Evolutionary conservation across 2,113 vertebrate genomes (phyloP).

Genomic region (Ptyas mucosa): DNA sequence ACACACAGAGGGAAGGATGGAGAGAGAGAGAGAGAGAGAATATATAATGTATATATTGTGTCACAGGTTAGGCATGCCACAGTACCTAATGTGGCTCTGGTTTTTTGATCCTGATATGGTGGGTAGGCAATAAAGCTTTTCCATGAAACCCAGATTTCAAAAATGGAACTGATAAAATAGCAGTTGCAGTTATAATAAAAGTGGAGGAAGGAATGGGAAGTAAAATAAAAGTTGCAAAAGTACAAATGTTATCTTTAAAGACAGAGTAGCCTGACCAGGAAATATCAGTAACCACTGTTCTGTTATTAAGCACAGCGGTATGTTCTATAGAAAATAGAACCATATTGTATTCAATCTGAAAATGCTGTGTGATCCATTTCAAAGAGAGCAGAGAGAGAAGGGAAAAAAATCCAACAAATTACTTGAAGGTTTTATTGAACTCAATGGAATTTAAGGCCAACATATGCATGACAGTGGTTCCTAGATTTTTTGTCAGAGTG

Average conservation of each 20-base stretch:
- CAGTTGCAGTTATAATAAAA: not conserved
- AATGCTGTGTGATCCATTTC: not conserved
- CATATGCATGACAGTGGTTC: not conserved
- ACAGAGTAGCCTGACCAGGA: conserved; percentile 13
- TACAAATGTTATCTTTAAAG: conserved; percentile 3
- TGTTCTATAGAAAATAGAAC: conserved; percentile 18
- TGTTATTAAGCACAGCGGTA: not conserved
- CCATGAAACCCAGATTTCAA: not conserved
- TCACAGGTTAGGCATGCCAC: not conserved
- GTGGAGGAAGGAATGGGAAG: not conserved
- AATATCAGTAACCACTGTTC: conserved; percentile 18
- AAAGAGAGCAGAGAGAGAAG: not conserved
- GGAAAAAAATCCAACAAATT: not conserved
- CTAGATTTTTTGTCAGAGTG: not conserved
- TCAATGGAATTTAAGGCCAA: not conserved
- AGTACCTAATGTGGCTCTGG: not conserved
- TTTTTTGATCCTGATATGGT: not conserved
- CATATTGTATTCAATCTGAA: fast-evolving
- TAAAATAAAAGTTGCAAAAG: not conserved
- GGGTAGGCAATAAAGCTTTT: not conserved
- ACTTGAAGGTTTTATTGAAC: not conserved
- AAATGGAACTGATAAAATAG: not conserved
- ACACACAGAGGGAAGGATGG: no score
- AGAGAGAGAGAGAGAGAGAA: not conserved
- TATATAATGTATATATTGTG: not conserved